Conservation (phyloP, 2,113 vertebrate genomes). For the Spilogale gracilis region DNA sequence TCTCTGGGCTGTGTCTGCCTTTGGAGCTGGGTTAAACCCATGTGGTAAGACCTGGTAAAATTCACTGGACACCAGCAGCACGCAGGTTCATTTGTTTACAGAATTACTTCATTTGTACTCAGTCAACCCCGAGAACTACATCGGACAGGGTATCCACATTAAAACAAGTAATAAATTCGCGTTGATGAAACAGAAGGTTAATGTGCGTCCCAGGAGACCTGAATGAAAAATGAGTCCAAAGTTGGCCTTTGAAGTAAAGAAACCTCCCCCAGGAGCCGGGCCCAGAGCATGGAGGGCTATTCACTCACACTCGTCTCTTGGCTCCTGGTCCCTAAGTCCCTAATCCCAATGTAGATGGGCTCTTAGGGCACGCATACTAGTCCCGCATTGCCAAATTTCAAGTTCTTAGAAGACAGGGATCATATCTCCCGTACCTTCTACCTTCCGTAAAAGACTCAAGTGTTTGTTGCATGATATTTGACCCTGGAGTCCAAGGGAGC, state of each 20-base stretch:
- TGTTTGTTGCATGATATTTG: too few species aligned
- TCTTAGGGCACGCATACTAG: not conserved
- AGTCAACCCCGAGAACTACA: not conserved
- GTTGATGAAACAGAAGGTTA: not conserved
- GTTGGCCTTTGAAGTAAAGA: not conserved
- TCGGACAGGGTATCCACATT: not conserved
- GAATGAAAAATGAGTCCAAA: not conserved
- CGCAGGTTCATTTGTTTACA: not conserved
- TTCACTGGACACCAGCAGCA: too few species aligned
- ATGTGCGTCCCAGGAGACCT: not conserved
- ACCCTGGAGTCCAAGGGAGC: not conserved
- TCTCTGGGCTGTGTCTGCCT: not conserved
- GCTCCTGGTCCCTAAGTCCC: too few species aligned
- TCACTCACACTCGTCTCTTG: accelerated
- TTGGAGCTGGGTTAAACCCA: not conserved
- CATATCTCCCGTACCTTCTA: accelerated
- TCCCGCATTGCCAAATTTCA: not conserved
- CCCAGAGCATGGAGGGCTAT: accelerated
- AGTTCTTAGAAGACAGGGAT: not conserved
- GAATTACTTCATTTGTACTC: not conserved
- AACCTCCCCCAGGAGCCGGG: not conserved
- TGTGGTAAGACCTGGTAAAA: accelerated
- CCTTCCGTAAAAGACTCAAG: not conserved
- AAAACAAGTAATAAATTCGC: not conserved
- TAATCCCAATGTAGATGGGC: accelerated